These are phyloP conservation scores for Lepus americanus DNA, from an alignment of 2,113 vertebrate species.

Conservation along the genomic window DNA sequence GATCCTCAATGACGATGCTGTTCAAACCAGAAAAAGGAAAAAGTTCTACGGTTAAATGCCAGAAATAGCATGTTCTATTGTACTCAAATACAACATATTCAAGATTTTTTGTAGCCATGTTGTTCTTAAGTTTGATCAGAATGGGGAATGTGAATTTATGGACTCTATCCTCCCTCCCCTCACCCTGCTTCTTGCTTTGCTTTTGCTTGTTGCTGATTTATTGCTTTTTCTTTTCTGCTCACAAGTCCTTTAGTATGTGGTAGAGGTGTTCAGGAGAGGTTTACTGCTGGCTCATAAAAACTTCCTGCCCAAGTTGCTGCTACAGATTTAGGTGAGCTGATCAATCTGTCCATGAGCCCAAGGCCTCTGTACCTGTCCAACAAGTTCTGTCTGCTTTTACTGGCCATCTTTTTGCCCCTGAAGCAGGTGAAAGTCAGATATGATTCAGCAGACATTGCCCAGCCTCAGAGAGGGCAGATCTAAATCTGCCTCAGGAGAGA, in stretches of 20 bases:
- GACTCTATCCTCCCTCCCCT: not conserved
- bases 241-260: not conserved
- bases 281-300: not conserved
- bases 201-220: conserved; percentile 49
- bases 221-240: not conserved
- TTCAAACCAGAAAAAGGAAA: conserved; percentile 21
- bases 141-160: conserved; percentile 15
- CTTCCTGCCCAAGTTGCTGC: not conserved
- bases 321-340: not conserved
- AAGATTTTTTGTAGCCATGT: conserved; percentile 22
- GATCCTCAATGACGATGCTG: not conserved
- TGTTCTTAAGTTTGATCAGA: conserved; percentile 52
- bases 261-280: not conserved
- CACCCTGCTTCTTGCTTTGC: not conserved
- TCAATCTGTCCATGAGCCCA: not conserved
- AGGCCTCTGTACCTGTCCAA: not conserved
- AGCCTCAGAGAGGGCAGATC: not conserved
- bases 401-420: not conserved
- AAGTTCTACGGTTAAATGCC: conserved; percentile 58
- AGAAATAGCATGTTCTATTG: conserved; percentile 12
- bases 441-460: not conserved
- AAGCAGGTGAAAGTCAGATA: not conserved
- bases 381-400: not conserved
- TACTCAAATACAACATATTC: not conserved
- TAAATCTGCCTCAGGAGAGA: not conserved